Percentiles rank a stretch among this genome's conserved stretches.
Evolutionary conservation across 2,113 vertebrate species (phyloP).

Genomic region (Neogale vison): DNA sequence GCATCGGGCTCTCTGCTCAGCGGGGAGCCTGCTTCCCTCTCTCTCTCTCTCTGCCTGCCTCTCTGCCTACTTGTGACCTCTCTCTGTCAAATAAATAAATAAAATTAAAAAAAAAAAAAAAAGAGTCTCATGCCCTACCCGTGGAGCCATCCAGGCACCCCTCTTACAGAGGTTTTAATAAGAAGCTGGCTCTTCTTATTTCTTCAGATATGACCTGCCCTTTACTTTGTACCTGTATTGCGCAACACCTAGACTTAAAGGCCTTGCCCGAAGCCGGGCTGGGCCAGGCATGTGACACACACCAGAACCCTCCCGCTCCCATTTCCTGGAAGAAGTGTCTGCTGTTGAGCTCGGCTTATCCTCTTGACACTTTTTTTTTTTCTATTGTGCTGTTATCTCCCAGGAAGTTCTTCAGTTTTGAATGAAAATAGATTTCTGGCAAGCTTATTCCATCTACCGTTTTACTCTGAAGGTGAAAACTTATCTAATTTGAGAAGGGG

Average conservation of each 20-base stretch:
- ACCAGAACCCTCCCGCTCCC: rapidly evolving
- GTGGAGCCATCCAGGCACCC: neutral
- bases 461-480: neutral
- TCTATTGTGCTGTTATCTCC: neutral
- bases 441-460: neutral
- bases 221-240: neutral
- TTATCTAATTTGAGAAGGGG: neutral
- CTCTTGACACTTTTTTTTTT: neutral
- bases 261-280: rapidly evolving
- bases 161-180: neutral
- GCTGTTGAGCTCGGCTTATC: neutral
- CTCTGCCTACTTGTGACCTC: too few species aligned
- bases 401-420: neutral
- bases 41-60: too few species aligned
- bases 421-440: neutral
- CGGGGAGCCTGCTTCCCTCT: too few species aligned
- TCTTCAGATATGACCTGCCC: neutral
- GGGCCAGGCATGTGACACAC: neutral
- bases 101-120: too few species aligned
- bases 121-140: neutral
- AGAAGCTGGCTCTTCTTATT: neutral
- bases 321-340: neutral
- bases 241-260: neutral
- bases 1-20: too few species aligned
- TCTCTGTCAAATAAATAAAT: too few species aligned